Conservation (phyloP, 2,113 vertebrate genomes). For the Merops nubicus region DNA sequence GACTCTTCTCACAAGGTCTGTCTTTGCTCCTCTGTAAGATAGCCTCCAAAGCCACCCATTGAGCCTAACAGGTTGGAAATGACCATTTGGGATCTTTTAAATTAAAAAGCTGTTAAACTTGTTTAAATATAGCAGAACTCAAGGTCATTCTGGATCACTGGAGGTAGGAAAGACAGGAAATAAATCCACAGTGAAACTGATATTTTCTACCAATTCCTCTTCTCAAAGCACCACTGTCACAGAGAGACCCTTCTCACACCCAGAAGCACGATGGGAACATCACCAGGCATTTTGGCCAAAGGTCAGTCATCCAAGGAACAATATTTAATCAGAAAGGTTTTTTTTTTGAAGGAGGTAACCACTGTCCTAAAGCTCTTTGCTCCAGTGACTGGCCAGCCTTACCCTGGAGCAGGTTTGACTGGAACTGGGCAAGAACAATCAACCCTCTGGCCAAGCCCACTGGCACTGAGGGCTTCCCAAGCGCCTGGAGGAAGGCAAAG, state of each 20-base stretch:
- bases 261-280: not conserved
- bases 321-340: not conserved
- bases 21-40: not conserved
- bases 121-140: not conserved
- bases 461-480: accelerated
- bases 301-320: not conserved
- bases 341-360: not conserved
- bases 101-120: not conserved
- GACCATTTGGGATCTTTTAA: not conserved
- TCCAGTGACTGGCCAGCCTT: not conserved
- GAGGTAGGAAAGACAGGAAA: not conserved
- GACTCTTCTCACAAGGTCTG: not conserved
- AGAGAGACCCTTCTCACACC: not conserved
- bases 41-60: not conserved
- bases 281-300: not conserved
- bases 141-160: not conserved
- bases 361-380: not conserved
- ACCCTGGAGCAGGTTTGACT: not conserved
- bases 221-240: not conserved
- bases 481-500: not conserved
- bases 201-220: not conserved
- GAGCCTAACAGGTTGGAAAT: not conserved
- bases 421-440: not conserved
- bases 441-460: not conserved
- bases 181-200: not conserved